Base-by-base conservation (phyloP, 2,888 invertebrate genomes). In the Cataglyphis altisquamis region DNA sequence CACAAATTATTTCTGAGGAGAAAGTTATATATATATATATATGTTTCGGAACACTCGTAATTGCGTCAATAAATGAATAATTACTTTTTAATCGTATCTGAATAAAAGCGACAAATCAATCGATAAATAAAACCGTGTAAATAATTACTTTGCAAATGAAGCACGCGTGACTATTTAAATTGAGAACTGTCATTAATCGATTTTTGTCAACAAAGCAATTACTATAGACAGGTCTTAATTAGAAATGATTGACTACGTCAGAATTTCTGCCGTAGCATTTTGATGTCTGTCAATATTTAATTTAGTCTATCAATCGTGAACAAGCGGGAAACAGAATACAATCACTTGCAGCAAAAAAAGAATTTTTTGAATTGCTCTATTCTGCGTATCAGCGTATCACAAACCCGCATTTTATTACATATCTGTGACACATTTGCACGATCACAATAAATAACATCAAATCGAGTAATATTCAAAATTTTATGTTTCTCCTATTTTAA, bases 111-210 rank as follows among this genome's bases (percentile, higher is more conserved):
- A 67, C 29, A 41, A 75, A 75, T 75, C 52, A n/a, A 8, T 36
- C 63, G 63, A 63, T 36, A 75, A 75, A 75, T 75, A 64, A 32
- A 36, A 25, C 32, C 15, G 15, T 39, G 25, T 41, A 55, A 77
- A 77, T 67, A 67, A 77, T 77, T 77, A 67, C 67, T 77, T 75
- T 77, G 39, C 55, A 67, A 77, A 77, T 77, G 55, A 39, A 55
- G 39, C 29, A 67, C 25, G 41, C 32, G n/a, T 21, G 39, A 15
- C 29, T 9, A 77, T 77, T 77, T 52, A 39, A 77, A 77, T 77
- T 67, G 52, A 67, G 52, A 29, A 12, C 48, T 25, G 36, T 18
- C 15, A n/a, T 64, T 48, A 75, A 64, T 45, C 74, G 48, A 18
- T 75, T 75, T 75, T 75, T 75, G 36, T 68, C 68, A 68, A 77